phyloP scores from a whole-genome alignment of 2,797 vertebrate genomes.

The Coccyzus lansbergi region DNA sequence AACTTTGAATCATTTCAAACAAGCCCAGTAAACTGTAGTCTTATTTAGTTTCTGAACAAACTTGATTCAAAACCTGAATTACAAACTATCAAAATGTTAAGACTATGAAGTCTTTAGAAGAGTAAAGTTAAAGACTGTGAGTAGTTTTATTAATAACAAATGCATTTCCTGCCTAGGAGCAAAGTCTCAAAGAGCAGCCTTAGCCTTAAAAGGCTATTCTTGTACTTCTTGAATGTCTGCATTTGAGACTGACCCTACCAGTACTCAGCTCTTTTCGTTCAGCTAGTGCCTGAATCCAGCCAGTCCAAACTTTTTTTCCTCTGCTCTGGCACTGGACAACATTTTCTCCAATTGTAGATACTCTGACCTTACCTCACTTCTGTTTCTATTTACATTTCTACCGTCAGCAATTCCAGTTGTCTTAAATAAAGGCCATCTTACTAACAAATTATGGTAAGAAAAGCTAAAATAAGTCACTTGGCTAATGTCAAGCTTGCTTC shows the following conservation, averaged over 20 bases:
- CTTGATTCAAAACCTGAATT: neutral
- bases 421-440: neutral
- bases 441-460: constrained; percentile 8
- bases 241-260: neutral
- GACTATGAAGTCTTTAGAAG: neutral
- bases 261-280: neutral
- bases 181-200: neutral
- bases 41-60: neutral
- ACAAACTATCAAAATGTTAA: neutral
- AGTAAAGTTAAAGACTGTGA: neutral
- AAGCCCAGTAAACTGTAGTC: neutral
- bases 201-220: neutral
- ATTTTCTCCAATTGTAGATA: neutral
- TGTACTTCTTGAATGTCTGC: neutral
- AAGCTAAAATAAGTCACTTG: constrained; percentile 35
- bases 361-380: neutral
- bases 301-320: neutral
- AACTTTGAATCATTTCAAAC: neutral
- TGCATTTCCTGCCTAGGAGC: neutral
- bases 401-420: neutral
- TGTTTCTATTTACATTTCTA: constrained; percentile 6
- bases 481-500: constrained; percentile 1
- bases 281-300: neutral
- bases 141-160: neutral
- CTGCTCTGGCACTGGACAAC: neutral